Evolutionary conservation across 2,888 invertebrate species (phyloP), one percentile per base, ranked within the genome.

Genomic region (Orchesella flavescens): DNA sequence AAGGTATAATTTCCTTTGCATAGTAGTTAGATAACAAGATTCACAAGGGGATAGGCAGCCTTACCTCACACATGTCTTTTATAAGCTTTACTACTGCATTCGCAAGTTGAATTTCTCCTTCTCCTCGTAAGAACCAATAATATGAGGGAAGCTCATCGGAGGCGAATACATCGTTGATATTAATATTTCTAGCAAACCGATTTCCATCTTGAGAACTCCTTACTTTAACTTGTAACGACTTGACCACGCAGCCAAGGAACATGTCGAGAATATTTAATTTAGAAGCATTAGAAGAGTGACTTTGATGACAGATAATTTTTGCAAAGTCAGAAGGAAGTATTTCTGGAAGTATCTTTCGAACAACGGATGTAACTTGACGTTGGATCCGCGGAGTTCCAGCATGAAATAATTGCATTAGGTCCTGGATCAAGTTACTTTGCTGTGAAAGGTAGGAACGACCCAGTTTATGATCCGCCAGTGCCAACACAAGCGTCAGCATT

Each of bases 321-420:
- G 95, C 94, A 89, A 98, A 93, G 75, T 93, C 93, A 87, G 94
- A 94, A 0, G 98, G 98, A 0, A 95, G 93, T 63, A 98, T 95
- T 91, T 97, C 97, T 0, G 96, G 95, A 49, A 98, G 91, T 90
- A 98, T 97, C 88, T 98, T 93, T 65, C 96, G 92, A 24, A 98
- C 90, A 21, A 98, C 91, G 0, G 96, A 94, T 77, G 96, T 96
- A 0, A 96, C 95, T 92, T 98, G 98, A 90, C 98, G 92, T 90
- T 98, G 98, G 0, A 98, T 97, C 82, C 98, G 92, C 74, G 97
- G 97, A 89, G 97, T 97, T 80, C 97, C 97, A 0, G 97, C 97
- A 89, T 98, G 98, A 44, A 98, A 91, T 9, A 98, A 91, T 85
- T 95, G 94, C 57, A 98, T 91, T 43, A 98, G 91, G 90, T 98